Conservation (phyloP, 2,113 vertebrate species). For the Pseudorasbora parva region DNA sequence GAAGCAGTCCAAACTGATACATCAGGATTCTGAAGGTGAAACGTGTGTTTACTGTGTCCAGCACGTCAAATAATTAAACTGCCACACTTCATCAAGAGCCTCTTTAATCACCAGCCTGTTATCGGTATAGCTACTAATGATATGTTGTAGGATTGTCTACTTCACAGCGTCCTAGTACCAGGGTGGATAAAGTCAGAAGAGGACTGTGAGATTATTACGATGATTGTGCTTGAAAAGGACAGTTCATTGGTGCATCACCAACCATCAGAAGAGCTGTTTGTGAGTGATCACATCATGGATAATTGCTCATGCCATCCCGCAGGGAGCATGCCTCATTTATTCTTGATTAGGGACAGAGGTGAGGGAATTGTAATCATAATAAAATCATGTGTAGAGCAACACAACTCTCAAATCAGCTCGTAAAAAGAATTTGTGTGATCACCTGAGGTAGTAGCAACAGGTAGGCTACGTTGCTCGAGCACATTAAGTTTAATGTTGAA, state of each 20-base stretch:
- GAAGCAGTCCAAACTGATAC: constrained; percentile 44
- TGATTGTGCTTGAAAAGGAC: constrained; percentile 15
- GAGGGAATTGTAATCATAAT: background rate
- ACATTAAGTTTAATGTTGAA: background rate
- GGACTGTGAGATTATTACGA: constrained; percentile 18
- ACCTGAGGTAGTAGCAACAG: no score
- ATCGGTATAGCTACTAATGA: constrained; percentile 49
- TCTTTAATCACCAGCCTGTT: constrained; percentile 54
- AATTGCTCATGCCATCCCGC: background rate
- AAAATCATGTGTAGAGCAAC: background rate
- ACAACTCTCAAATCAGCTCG: background rate
- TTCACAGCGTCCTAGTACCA: background rate
- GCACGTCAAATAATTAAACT: constrained; percentile 49
- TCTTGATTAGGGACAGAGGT: background rate
- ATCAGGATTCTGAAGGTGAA: constrained; percentile 26
- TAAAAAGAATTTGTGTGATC: no score
- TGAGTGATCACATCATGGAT: background rate
- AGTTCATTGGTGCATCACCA: constrained; percentile 1
- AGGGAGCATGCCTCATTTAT: background rate
- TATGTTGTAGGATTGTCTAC: constrained; percentile 24
- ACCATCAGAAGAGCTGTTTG: background rate
- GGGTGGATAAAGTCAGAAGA: constrained; percentile 15
- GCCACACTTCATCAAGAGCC: constrained; percentile 55
- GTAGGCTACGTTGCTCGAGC: background rate
- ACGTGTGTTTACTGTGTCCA: constrained; percentile 45